Percentiles rank a stretch among this genome's conserved stretches.
phyloP scores from a whole-genome alignment of 53 echinoderm and acorn worm species.

The Paracentrotus lividus region DNA sequence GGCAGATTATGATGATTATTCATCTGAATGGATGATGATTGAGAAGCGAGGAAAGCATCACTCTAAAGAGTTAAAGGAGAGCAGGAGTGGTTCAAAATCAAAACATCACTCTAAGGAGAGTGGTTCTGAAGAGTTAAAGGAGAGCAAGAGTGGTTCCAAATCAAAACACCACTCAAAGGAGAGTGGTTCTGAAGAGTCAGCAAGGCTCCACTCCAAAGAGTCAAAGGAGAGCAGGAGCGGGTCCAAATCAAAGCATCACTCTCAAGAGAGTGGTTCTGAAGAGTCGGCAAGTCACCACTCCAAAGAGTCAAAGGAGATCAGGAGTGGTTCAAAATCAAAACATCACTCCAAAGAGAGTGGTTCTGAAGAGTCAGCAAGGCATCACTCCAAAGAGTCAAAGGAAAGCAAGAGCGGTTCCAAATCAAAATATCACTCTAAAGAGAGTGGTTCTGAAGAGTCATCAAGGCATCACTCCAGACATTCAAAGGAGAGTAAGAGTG shows the following conservation, averaged over 20 bases:
- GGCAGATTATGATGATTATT: not conserved
- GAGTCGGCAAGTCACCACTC: not conserved
- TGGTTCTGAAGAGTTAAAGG: constrained; percentile 57
- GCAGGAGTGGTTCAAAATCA: constrained; percentile 10
- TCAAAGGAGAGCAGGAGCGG: not conserved
- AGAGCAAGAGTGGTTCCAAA: constrained; percentile 31
- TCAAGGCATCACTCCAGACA: constrained; percentile 8
- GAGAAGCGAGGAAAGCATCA: constrained; percentile 38
- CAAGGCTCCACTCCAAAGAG: not conserved
- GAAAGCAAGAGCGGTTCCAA: constrained; percentile 40
- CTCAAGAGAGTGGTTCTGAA: constrained; percentile 9
- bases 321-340: not conserved
- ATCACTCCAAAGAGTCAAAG: constrained; percentile 35
- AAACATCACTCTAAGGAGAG: not conserved
- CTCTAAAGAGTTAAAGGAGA: constrained; percentile 55
- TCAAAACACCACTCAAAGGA: not conserved
- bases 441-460: constrained; percentile 39
- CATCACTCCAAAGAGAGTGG: not conserved
- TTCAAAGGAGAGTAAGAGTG: constrained; percentile 49
- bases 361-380: constrained; percentile 47
- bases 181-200: constrained; percentile 19
- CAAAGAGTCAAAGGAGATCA: constrained; percentile 56
- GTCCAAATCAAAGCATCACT: not conserved
- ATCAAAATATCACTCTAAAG: not conserved
- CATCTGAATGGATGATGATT: not conserved